These are phyloP conservation scores for Onychomys torridus DNA, from an alignment of 2,797 vertebrate genomes.

Conservation along the genomic window DNA sequence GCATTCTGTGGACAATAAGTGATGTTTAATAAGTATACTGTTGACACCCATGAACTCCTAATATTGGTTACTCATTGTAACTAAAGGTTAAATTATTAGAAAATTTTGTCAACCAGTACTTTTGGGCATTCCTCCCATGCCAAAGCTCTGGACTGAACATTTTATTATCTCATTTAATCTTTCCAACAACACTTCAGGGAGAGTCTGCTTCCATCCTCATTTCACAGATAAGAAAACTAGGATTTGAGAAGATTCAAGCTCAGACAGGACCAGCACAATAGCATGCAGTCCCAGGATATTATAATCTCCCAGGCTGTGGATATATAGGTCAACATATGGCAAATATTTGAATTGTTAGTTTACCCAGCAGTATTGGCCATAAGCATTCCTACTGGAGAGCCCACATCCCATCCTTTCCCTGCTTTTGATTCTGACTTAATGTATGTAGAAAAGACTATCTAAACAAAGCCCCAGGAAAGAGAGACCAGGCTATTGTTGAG, in stretches of 20 bases:
- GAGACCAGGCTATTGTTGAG: too few species aligned
- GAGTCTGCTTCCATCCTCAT: neutral
- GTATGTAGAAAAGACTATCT: neutral
- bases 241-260: neutral
- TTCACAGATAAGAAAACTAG: constrained; percentile 50
- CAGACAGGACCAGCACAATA: neutral
- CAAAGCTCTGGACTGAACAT: neutral
- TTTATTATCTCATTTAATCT: constrained; percentile 12
- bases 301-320: neutral
- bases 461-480: neutral
- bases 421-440: neutral
- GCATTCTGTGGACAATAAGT: neutral
- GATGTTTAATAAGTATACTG: neutral
- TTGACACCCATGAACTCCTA: neutral
- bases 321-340: neutral
- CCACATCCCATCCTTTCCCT: neutral
- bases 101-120: neutral
- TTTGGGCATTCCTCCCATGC: neutral
- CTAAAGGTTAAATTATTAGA: neutral
- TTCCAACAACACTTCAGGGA: neutral
- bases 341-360: neutral
- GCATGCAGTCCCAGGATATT: neutral
- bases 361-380: neutral
- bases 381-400: neutral
- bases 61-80: neutral